These are phyloP conservation scores for Chiloscyllium plagiosum DNA, from an alignment of 2,113 vertebrate genomes.

Conservation along the genomic window DNA sequence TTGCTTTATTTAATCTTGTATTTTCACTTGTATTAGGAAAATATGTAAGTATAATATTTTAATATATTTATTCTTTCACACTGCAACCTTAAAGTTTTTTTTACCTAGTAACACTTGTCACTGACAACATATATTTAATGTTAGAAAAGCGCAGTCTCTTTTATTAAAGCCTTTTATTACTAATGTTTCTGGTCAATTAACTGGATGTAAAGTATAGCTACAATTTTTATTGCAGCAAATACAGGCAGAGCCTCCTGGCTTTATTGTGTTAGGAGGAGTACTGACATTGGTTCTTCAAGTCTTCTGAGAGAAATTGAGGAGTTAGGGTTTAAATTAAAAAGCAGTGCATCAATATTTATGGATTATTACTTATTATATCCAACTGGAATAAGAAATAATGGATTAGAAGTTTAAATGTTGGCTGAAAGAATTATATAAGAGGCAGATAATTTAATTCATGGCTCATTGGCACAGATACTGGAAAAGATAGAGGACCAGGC, in stretches of 20 bases:
- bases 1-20: slow-evolving; percentile 71
- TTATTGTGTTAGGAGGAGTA: not conserved
- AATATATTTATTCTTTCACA: not conserved
- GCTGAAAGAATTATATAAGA: too few relatives aligned
- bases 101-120: not conserved
- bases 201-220: not conserved
- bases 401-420: too few relatives aligned
- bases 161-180: not conserved
- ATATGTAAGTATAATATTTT: slow-evolving; percentile 72
- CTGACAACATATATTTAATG: not conserved
- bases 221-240: not conserved
- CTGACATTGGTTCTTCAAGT: not conserved
- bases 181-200: not conserved
- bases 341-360: too few relatives aligned
- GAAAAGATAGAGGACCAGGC: too few relatives aligned
- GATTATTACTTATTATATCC: too few relatives aligned
- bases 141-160: not conserved
- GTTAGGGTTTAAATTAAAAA: too few relatives aligned
- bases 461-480: too few relatives aligned
- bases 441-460: too few relatives aligned
- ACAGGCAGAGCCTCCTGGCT: not conserved
- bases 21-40: slow-evolving; percentile 74
- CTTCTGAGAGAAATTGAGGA: too few relatives aligned
- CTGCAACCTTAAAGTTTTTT: not conserved
- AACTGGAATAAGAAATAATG: too few relatives aligned